Evolutionary conservation across 2,113 vertebrate genomes (phyloP).

Genomic region (Tyrannus savana): DNA sequence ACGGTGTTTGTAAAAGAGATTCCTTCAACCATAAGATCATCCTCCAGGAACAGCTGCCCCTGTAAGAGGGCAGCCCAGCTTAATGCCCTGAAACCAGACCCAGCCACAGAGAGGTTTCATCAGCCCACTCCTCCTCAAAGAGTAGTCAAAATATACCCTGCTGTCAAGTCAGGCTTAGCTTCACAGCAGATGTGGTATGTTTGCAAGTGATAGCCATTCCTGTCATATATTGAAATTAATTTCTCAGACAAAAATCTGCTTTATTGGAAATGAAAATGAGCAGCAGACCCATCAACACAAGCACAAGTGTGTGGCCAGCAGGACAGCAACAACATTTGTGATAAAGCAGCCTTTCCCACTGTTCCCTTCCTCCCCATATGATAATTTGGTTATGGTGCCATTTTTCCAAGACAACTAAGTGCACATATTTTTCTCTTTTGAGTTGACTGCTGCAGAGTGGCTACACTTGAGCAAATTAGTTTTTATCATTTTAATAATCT

Average conservation of each 20-base stretch:
- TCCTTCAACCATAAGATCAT: neutral
- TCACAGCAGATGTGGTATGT: neutral
- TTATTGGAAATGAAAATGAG: neutral
- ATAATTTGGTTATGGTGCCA: neutral
- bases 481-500: conserved; percentile 75
- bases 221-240: conserved; percentile 25
- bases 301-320: neutral
- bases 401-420: conserved; percentile 1
- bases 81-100: neutral
- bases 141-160: neutral
- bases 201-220: neutral
- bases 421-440: conserved; percentile 21
- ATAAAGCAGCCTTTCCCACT: neutral
- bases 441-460: conserved; percentile 45
- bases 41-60: neutral
- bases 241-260: conserved; percentile 18
- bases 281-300: neutral
- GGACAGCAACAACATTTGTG: neutral
- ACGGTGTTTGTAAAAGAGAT: neutral
- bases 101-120: neutral
- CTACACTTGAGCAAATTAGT: conserved; percentile 68
- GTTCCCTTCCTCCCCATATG: neutral
- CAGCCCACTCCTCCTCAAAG: neutral
- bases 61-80: neutral
- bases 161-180: neutral